phyloP scores from a whole-genome alignment of 2,888 invertebrate species.

The Xylota sylvarum region DNA sequence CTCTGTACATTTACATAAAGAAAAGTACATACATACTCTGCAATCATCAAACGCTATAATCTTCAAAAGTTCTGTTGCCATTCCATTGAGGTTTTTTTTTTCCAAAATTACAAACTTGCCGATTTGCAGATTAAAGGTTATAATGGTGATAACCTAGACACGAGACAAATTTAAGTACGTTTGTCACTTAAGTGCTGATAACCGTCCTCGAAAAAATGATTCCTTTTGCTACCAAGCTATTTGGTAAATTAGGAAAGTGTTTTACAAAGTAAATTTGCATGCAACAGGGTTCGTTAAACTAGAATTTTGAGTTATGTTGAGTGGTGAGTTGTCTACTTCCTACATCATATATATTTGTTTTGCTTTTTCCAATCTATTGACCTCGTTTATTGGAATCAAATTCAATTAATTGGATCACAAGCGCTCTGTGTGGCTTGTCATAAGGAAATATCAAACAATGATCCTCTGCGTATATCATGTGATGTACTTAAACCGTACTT shows the following conservation, averaged over 20 bases:
- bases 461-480: neutral
- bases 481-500: neutral
- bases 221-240: neutral
- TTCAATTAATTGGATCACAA: neutral
- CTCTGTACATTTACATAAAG: slow-evolving; percentile 7
- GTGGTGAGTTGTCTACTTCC: neutral
- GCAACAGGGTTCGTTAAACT: neutral
- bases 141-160: slow-evolving; percentile 21
- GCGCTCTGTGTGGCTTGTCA: neutral
- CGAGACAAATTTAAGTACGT: neutral
- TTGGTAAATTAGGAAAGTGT: neutral
- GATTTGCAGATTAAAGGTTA: slow-evolving; percentile 2
- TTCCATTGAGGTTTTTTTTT: neutral
- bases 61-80: neutral
- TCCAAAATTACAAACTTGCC: slow-evolving; percentile 10
- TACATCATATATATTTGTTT: neutral
- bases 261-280: slow-evolving; percentile 7
- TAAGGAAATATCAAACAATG: neutral
- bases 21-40: neutral
- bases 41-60: slow-evolving; percentile 5
- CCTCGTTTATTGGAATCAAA: neutral
- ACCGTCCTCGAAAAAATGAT: neutral
- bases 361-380: neutral
- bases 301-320: neutral
- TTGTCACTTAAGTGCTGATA: slow-evolving; percentile 7